phyloP scores from a whole-genome alignment of 1,140 invertebrate genomes.

The Caenorhabditis inopinata region DNA sequence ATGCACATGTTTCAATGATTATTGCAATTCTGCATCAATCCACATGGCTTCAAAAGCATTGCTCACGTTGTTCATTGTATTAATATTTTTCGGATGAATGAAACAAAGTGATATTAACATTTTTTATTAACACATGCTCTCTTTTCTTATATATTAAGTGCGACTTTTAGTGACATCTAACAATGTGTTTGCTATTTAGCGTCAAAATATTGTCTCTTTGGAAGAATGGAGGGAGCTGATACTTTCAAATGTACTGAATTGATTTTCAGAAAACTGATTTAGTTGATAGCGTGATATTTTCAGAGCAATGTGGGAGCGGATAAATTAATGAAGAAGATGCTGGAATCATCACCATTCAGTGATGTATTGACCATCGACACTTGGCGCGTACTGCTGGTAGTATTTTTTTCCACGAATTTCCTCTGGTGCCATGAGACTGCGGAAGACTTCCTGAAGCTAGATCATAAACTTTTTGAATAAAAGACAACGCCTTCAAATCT shows the following conservation, averaged over 20 bases:
- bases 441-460: conserved; percentile 24
- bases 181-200: not conserved
- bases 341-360: not conserved
- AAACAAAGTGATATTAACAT: conserved; percentile 1
- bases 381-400: conserved; percentile 11
- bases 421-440: conserved; percentile 21
- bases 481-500: too few species aligned
- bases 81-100: conserved; percentile 14
- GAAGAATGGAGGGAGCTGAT: not conserved
- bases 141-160: not conserved
- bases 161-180: conserved; percentile 7
- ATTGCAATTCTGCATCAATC: conserved; percentile 36
- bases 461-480: too few species aligned
- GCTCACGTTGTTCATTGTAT: not conserved
- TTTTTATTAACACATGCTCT: conserved; percentile 31
- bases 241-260: not conserved
- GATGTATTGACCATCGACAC: not conserved
- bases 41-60: not conserved
- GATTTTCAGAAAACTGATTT: not conserved
- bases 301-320: not conserved
- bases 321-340: not conserved
- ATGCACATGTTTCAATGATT: conserved; percentile 50
- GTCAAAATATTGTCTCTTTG: not conserved
- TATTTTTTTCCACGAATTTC: conserved; percentile 17
- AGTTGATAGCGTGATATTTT: not conserved